Conservation (phyloP, 2,113 vertebrate genomes). For the Charadrius vociferus region DNA sequence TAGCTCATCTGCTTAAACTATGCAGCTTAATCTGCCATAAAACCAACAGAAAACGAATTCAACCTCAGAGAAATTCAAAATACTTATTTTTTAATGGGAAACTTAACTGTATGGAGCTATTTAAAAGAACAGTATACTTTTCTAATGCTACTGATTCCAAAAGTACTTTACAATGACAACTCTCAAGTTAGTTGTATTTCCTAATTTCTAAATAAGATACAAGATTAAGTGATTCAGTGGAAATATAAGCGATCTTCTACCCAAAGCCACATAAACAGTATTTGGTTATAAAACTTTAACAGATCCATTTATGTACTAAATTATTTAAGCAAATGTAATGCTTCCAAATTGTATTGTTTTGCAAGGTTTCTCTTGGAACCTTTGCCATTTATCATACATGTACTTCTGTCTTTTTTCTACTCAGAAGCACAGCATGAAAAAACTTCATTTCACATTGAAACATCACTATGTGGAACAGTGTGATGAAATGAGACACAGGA, state of each 20-base stretch:
- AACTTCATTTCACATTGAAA: constrained; percentile 92
- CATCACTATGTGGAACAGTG: constrained; percentile 86
- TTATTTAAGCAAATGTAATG: constrained; percentile 89
- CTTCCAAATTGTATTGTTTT: constrained; percentile 84
- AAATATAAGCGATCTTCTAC: constrained; percentile 60
- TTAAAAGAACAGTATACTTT: constrained; percentile 35
- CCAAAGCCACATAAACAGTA: constrained; percentile 68
- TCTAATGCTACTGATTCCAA: not conserved
- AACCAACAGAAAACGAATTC: not conserved
- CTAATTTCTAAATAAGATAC: constrained; percentile 62
- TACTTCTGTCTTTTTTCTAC: constrained; percentile 83
- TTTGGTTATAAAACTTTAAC: constrained; percentile 92
- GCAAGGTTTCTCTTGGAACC: constrained; percentile 78
- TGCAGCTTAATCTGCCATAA: not conserved
- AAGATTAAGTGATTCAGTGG: constrained; percentile 55
- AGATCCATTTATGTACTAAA: constrained; percentile 80
- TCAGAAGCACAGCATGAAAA: constrained; percentile 90
- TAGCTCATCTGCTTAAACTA: not conserved
- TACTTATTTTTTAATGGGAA: not conserved
- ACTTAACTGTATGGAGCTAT: constrained; percentile 1
- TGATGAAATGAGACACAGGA: constrained; percentile 89
- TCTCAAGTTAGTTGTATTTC: constrained; percentile 21
- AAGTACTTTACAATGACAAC: constrained; percentile 39
- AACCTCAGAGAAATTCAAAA: not conserved
- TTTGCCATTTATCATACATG: constrained; percentile 84